A percentile compares a stretch with the other conserved stretches of the same genome.
Conservation (phyloP, 2,888 invertebrate species). For the Branchellion lobata region DNA sequence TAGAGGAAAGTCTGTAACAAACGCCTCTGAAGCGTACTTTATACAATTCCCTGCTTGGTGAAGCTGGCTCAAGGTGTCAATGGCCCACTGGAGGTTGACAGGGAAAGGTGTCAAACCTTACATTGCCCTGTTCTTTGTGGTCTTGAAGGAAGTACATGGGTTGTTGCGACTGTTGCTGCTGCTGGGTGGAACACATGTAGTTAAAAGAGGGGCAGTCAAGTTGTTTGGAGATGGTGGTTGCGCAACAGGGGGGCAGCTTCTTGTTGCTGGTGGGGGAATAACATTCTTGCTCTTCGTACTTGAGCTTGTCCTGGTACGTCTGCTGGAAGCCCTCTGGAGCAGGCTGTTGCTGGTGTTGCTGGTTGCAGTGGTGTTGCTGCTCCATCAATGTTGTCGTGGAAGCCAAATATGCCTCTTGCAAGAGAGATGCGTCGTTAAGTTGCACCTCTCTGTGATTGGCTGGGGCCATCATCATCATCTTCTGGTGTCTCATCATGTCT, state of each 20-base stretch:
- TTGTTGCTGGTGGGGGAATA: constrained; percentile 1
- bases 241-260: neutral
- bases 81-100: neutral
- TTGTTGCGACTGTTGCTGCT: neutral
- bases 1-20: too few relatives aligned
- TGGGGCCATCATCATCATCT: constrained; percentile 31
- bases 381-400: neutral
- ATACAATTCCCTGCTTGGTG: too few relatives aligned
- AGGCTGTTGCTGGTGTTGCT: neutral
- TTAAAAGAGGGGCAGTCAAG: neutral
- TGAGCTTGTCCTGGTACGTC: neutral
- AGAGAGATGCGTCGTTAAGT: constrained; percentile 10
- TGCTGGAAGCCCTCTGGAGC: neutral
- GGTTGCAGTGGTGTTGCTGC: neutral
- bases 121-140: neutral
- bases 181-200: neutral
- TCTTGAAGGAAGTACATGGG: neutral
- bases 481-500: constrained; percentile 23
- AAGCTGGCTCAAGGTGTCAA: too few relatives aligned
- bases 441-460: constrained; percentile 15
- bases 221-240: neutral
- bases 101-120: neutral
- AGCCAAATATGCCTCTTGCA: neutral
- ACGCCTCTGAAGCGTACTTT: too few relatives aligned
- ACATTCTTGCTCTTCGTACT: neutral